phyloP scores from a whole-genome alignment of 2,113 vertebrate genomes.

The Chiloscyllium plagiosum region DNA sequence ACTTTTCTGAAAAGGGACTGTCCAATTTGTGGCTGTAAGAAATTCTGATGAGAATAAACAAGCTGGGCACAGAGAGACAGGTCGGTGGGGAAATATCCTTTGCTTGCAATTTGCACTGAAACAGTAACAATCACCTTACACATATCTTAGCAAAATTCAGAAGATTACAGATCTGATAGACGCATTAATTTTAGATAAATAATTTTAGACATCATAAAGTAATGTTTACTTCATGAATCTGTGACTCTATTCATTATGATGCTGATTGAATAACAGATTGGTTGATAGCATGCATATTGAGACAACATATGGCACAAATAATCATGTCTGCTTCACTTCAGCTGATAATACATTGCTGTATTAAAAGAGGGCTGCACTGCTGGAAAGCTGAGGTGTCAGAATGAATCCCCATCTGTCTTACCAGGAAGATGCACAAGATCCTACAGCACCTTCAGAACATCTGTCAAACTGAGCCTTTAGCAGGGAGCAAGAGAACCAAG shows the following conservation, averaged over 20 bases:
- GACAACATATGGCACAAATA: background rate
- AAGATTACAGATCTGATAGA: background rate
- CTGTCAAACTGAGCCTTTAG: too few relatives aligned
- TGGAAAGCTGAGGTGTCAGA: background rate
- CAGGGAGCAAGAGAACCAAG: too few relatives aligned
- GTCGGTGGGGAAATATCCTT: background rate
- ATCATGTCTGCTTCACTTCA: background rate
- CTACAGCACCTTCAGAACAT: too few relatives aligned
- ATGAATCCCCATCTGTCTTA: too few relatives aligned
- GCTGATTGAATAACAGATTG: background rate
- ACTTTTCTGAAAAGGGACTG: background rate
- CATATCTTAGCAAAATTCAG: background rate
- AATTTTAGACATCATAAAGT: background rate
- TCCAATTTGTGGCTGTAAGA: background rate
- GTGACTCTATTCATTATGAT: background rate
- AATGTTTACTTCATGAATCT: background rate
- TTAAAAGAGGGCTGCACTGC: background rate
- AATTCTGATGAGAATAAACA: background rate
- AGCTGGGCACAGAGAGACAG: background rate
- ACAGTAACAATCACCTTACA: background rate
- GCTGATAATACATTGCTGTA: background rate
- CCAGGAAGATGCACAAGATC: too few relatives aligned
- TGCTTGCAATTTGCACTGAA: background rate
- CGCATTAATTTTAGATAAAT: background rate
- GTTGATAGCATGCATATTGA: background rate